A percentile compares a stretch with the other conserved stretches of the same genome.
Conservation (phyloP, 1,140 invertebrate species). For the Drosophila littoralis region DNA sequence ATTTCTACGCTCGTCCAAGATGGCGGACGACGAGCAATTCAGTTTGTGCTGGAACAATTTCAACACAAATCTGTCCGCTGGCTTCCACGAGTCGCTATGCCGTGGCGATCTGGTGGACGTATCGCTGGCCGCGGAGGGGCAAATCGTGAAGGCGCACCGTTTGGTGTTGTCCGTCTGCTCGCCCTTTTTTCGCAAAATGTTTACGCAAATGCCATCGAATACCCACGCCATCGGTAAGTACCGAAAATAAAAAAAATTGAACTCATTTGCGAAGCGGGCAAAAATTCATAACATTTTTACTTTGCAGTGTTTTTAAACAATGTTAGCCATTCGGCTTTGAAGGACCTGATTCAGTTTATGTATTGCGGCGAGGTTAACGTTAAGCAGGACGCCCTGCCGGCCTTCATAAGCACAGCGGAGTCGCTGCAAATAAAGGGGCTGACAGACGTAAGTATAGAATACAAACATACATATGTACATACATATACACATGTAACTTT, state of each 20-base stretch:
- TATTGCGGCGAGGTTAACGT: slow-evolving; percentile 95
- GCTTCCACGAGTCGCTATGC: slow-evolving; percentile 89
- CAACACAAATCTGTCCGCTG: slow-evolving; percentile 90
- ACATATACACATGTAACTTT: background rate
- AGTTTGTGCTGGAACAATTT: slow-evolving; percentile 92
- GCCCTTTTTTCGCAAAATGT: slow-evolving; percentile 93
- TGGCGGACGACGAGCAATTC: slow-evolving; percentile 90
- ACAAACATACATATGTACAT: background rate
- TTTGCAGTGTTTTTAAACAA: slow-evolving; percentile 92
- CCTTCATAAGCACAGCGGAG: slow-evolving; percentile 93
- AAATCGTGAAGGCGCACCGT: slow-evolving; percentile 92
- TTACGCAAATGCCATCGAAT: slow-evolving; percentile 88
- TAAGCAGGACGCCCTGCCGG: slow-evolving; percentile 91
- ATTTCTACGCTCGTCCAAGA: slow-evolving; percentile 84
- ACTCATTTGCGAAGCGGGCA: background rate
- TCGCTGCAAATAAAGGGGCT: slow-evolving; percentile 93
- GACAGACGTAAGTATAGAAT: slow-evolving; percentile 85
- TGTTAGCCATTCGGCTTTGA: slow-evolving; percentile 90
- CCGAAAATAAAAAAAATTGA: too few relatives aligned
- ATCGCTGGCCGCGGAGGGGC: slow-evolving; percentile 92
- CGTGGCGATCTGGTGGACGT: slow-evolving; percentile 92
- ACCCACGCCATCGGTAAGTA: slow-evolving; percentile 87
- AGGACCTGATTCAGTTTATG: slow-evolving; percentile 93
- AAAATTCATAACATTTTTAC: slow-evolving; percentile 46
- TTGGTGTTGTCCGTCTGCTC: slow-evolving; percentile 93